A percentile compares a stretch with the other conserved stretches of the same genome.
phyloP scores from a whole-genome alignment of 2,797 vertebrate genomes.

The Semaprochilodus insignis region DNA sequence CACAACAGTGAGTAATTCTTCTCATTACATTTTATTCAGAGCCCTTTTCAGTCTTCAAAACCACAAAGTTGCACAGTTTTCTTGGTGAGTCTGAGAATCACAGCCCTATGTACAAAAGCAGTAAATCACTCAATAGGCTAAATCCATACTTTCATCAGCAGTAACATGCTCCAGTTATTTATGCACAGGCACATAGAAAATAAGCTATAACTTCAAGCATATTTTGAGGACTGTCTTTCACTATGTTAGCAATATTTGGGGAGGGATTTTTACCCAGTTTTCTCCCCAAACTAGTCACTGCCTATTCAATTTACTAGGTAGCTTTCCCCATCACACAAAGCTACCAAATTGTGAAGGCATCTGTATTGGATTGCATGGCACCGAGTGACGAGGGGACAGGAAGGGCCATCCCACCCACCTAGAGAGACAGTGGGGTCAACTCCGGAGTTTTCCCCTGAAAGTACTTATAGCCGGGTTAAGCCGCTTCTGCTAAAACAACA shows the following conservation, averaged over 20 bases:
- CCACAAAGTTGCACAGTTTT: neutral
- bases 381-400: no score
- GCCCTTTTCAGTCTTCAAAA: neutral
- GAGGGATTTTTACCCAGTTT: no score
- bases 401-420: no score
- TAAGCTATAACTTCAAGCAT: neutral
- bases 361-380: no score
- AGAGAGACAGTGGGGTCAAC: no score
- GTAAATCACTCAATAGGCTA: neutral
- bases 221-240: neutral
- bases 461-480: no score
- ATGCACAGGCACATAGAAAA: neutral
- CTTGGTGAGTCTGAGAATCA: neutral
- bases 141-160: neutral
- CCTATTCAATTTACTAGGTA: neutral
- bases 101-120: no score
- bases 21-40: constrained; percentile 3
- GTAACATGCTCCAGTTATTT: neutral
- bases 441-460: no score
- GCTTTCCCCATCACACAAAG: no score
- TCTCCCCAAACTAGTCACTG: no score
- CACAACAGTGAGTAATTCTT: neutral
- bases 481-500: no score
- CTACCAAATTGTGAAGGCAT: no score
- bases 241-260: neutral